A percentile compares a stretch with the other conserved stretches of the same genome.
These are phyloP conservation scores for Cyprinodon variegatus DNA, from an alignment of 2,113 vertebrate species.

Conservation along the genomic window DNA sequence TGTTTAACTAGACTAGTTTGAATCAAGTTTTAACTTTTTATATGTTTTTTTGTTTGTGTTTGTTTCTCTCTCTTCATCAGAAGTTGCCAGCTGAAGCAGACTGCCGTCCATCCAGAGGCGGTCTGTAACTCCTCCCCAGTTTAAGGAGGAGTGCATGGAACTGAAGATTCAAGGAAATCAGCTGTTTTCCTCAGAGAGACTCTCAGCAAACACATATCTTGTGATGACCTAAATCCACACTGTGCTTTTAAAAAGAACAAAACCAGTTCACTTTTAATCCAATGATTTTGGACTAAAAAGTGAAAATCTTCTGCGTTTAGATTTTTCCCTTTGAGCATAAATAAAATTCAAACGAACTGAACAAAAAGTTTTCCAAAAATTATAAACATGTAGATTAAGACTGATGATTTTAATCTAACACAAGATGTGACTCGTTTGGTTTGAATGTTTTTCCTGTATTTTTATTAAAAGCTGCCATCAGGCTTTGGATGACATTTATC, in stretches of 20 bases:
- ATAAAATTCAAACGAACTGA: not conserved
- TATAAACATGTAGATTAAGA: not conserved
- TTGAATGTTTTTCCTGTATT: not conserved
- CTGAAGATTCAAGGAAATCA: not conserved
- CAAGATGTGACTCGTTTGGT: not conserved
- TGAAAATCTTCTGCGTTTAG: not conserved
- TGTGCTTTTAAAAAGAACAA: not conserved
- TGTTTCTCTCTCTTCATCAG: too few species aligned
- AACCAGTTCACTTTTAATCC: not conserved
- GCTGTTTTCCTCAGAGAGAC: not conserved
- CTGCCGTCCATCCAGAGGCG: too few species aligned
- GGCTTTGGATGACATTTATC: conserved; percentile 9
- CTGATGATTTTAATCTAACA: not conserved
- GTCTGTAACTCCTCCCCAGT: too few species aligned
- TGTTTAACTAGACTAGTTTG: too few species aligned
- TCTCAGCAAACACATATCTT: not conserved
- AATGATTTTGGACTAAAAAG: not conserved
- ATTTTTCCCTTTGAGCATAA: not conserved
- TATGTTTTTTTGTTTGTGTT: too few species aligned
- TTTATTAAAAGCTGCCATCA: not conserved
- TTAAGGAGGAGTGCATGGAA: not conserved
- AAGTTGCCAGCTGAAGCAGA: too few species aligned
- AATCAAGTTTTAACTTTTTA: too few species aligned
- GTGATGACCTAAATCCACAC: not conserved
- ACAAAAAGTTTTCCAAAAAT: not conserved